Conservation (phyloP, 2,113 vertebrate species). For the Tinamus guttatus region DNA sequence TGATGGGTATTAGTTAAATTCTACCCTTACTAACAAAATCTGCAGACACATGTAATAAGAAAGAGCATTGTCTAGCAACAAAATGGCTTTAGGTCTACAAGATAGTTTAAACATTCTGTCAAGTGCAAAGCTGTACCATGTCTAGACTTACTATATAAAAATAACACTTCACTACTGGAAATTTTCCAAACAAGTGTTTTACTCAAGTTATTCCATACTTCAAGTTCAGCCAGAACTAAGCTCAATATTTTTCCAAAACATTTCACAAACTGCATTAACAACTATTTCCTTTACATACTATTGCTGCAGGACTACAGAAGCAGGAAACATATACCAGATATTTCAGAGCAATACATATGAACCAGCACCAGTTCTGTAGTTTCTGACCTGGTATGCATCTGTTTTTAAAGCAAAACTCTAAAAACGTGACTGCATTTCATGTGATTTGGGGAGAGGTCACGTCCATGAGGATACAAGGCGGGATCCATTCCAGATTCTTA, state of each 20-base stretch:
- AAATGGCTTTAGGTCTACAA: neutral
- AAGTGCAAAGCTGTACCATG: accelerated
- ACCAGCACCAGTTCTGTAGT: accelerated
- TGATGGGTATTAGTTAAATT: accelerated
- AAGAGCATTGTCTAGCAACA: accelerated
- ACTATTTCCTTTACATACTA: neutral
- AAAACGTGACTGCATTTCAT: neutral
- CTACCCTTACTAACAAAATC: neutral
- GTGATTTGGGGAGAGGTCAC: neutral
- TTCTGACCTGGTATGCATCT: neutral
- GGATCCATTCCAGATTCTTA: neutral
- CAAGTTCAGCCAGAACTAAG: neutral
- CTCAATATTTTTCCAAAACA: accelerated
- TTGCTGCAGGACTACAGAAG: neutral
- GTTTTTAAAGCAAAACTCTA: neutral
- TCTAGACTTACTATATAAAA: neutral
- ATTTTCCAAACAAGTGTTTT: accelerated
- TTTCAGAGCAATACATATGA: neutral
- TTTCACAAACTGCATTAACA: neutral
- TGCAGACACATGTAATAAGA: accelerated
- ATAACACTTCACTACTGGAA: accelerated
- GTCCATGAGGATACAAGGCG: no score
- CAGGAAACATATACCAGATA: accelerated
- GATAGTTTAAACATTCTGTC: neutral
- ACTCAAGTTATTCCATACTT: neutral